phyloP scores from a whole-genome alignment of 2,888 invertebrate genomes.

The Poecilus cupreus region DNA sequence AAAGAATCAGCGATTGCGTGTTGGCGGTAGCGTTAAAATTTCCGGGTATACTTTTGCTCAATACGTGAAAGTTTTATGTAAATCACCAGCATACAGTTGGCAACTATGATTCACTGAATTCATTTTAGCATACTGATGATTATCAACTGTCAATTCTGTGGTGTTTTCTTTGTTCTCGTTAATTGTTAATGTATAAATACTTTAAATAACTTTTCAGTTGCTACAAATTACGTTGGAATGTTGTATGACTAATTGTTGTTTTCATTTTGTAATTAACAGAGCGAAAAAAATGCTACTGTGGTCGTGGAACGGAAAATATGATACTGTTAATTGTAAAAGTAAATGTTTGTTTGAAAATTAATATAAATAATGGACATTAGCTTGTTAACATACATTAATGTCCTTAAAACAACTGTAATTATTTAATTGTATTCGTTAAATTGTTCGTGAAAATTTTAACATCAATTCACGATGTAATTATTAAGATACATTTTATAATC shows the following conservation, averaged over 20 bases:
- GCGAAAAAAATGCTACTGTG: conserved; percentile 35
- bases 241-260: conserved; percentile 13
- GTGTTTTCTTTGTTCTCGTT: conserved; percentile 1
- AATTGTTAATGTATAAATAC: not conserved
- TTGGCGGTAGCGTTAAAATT: conserved; percentile 16
- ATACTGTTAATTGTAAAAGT: conserved; percentile 45
- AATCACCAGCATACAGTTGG: conserved; percentile 18
- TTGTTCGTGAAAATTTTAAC: conserved; percentile 9
- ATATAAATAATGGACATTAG: not conserved
- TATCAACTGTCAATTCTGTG: not conserved
- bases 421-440: conserved; percentile 1
- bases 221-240: not conserved
- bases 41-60: conserved; percentile 46
- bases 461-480: not conserved
- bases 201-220: conserved; percentile 20
- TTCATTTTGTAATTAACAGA: conserved; percentile 43
- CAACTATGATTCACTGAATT: conserved; percentile 10
- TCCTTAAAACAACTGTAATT: not conserved
- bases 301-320: conserved; percentile 18
- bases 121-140: conserved; percentile 1
- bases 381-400: not conserved
- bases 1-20: conserved; percentile 5
- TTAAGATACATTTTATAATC: not conserved
- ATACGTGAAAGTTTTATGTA: conserved; percentile 36
- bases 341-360: conserved; percentile 22